Percentiles rank a stretch among this genome's conserved stretches.
These are phyloP conservation scores for Pseudomyrmex flavicornis DNA, from an alignment of 1,140 invertebrate genomes.

Conservation along the genomic window DNA sequence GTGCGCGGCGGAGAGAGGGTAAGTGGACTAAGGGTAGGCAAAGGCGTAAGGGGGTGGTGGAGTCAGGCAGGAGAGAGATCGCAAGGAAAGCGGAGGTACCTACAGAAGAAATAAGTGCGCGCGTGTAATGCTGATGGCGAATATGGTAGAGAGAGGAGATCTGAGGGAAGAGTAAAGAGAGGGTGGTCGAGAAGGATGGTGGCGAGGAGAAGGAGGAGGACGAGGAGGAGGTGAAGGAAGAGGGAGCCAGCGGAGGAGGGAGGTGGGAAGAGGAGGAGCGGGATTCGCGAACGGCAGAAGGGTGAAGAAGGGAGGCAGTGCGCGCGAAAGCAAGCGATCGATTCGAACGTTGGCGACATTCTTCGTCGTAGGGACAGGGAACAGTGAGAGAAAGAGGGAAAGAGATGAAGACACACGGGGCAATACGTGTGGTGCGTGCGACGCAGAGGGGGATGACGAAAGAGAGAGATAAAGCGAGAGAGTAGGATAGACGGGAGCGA, in stretches of 20 bases:
- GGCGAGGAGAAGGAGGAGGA: constrained; percentile 42
- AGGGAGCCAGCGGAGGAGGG: constrained; percentile 39
- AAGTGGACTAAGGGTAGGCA: constrained; percentile 54
- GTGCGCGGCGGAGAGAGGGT: constrained; percentile 13
- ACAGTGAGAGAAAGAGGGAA: constrained; percentile 58
- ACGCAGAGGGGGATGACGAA: constrained; percentile 36
- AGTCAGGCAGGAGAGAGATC: constrained; percentile 69
- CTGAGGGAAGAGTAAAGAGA: constrained; percentile 66
- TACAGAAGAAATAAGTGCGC: constrained; percentile 84
- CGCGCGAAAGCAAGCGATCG: constrained; percentile 78
- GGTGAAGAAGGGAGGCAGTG: constrained; percentile 65
- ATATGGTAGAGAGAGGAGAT: constrained; percentile 81
- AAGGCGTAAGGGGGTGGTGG: constrained; percentile 59
- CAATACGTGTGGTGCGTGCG: constrained; percentile 33
- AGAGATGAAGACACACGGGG: constrained; percentile 34
- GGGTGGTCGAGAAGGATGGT: constrained; percentile 47
- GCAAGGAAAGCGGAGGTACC: constrained; percentile 79
- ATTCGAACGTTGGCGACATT: constrained; percentile 83
- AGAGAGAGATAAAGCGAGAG: constrained; percentile 52
- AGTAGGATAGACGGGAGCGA: constrained; percentile 48
- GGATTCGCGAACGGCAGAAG: constrained; percentile 42
- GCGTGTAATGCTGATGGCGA: constrained; percentile 84
- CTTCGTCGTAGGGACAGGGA: constrained; percentile 77
- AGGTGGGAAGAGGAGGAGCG: constrained; percentile 13
- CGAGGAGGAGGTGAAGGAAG: constrained; percentile 38